Evolutionary conservation across 1,140 invertebrate species (phyloP), one percentile per base, ranked within the genome.

Genomic region (Microplitis mediator): DNA sequence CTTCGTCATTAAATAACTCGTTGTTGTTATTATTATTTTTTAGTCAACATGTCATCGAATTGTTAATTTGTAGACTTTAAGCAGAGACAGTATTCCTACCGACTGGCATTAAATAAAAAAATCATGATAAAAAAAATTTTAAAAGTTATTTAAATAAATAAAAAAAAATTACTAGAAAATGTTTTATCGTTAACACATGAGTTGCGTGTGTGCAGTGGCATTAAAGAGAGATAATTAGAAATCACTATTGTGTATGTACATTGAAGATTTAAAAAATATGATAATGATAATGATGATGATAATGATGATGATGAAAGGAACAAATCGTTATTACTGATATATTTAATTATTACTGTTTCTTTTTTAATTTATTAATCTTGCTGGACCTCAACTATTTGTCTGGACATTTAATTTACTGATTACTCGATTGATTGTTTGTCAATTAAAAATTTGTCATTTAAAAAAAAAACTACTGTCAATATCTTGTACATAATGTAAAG

Each of bases 141-240:
- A 63, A 6, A 62, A n/a, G 68, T 58, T 9, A 61, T 32, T 5
- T 51, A 68, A 69, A 64, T n/a, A n/a, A 71, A 74, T 60, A 34
- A 56, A 69, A 71, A 54, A 63, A 68, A 45, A 68, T 23, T 32
- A 64, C 58, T 9, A 63, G 45, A 66, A 82, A 76, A 81, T 77
- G 80, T 78, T 84, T 85, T 84, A 85, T 85, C 79, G 81, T 85
- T 84, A 81, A 84, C 83, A 76, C 79, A 80, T 81, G 81, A 72
- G 64, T 85, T 83, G 79, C 72, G 79, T 85, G 84, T 86, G 85
- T 86, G 78, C 85, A 86, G 85, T 86, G 85, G 85, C 85, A 84
- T 73, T 73, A 75, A 75, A 81, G 74, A 76, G 64, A 82, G 76
- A 79, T 76, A 78, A 74, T 76, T 81, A 81, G 76, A 77, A 71